These are phyloP conservation scores for Tachina lurida DNA, from an alignment of 2,888 invertebrate genomes.

Conservation along the genomic window DNA sequence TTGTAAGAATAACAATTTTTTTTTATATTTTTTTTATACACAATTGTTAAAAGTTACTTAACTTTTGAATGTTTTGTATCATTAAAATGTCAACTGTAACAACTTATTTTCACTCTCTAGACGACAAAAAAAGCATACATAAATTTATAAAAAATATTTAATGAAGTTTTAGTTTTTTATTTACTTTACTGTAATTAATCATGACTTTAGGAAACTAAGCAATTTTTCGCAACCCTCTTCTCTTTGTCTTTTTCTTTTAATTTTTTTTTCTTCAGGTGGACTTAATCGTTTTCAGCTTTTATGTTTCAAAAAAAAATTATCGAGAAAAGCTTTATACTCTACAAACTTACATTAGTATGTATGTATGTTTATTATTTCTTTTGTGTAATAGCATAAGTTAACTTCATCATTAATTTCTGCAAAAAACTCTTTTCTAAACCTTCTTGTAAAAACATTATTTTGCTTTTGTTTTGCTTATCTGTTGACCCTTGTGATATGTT, in stretches of 20 bases:
- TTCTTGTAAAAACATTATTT: background rate
- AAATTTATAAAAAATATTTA: no score
- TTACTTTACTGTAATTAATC: no score
- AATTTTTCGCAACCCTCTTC: no score
- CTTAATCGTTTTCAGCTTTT: no score
- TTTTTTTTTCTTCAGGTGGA: no score
- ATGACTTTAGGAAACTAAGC: no score
- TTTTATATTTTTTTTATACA: background rate
- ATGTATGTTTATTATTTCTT: background rate
- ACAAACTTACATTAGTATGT: no score
- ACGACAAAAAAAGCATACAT: no score
- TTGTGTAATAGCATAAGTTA: background rate
- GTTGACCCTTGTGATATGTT: conserved; percentile 52
- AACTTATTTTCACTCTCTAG: background rate
- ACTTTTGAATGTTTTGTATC: background rate
- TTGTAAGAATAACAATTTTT: background rate
- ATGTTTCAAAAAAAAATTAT: no score
- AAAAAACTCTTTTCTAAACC: conserved; percentile 4
- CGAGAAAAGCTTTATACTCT: no score
- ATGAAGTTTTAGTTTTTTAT: background rate
- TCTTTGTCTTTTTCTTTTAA: no score
- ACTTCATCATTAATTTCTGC: conserved; percentile 52
- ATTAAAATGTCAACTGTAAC: background rate
- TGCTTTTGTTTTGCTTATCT: background rate
- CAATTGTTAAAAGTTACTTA: no score